Conservation (phyloP, 2,888 invertebrate genomes). For the Sphaerophoria rueppellii region DNA sequence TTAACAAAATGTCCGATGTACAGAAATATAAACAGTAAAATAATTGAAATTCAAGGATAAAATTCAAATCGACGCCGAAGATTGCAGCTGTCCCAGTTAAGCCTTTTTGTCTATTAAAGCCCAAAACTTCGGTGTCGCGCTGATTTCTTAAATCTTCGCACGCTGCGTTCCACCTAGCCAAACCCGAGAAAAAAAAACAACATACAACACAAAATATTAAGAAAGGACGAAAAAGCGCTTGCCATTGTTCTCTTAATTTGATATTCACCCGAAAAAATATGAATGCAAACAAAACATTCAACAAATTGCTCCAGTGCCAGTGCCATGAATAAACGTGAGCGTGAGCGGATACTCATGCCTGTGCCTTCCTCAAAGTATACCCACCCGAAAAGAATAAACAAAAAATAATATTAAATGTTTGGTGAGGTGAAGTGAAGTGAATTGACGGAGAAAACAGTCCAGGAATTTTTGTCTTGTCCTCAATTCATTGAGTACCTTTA, state of each 20-base stretch:
- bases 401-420: not conserved
- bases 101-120: slow-evolving; percentile 43
- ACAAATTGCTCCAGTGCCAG: slow-evolving; percentile 42
- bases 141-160: not conserved
- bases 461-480: slow-evolving; percentile 2
- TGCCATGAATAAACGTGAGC: slow-evolving; percentile 4
- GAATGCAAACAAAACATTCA: slow-evolving; percentile 68
- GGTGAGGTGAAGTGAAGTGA: not conserved
- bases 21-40: slow-evolving; percentile 45
- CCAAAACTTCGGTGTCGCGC: not conserved
- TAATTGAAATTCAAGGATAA: slow-evolving; percentile 60
- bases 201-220: not conserved
- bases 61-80: slow-evolving; percentile 1
- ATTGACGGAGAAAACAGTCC: not conserved
- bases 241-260: slow-evolving; percentile 33
- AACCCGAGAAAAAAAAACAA: not conserved
- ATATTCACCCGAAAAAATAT: slow-evolving; percentile 47
- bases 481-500: slow-evolving; percentile 2
- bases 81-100: not conserved
- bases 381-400: slow-evolving; percentile 2
- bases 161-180: not conserved
- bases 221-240: not conserved
- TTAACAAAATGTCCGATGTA: slow-evolving; percentile 42
- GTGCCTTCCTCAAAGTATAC: not conserved
- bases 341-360: not conserved